A percentile compares a stretch with the other conserved stretches of the same genome.
phyloP scores from a whole-genome alignment of 2,113 vertebrate species.

The Periophthalmus modestus region DNA sequence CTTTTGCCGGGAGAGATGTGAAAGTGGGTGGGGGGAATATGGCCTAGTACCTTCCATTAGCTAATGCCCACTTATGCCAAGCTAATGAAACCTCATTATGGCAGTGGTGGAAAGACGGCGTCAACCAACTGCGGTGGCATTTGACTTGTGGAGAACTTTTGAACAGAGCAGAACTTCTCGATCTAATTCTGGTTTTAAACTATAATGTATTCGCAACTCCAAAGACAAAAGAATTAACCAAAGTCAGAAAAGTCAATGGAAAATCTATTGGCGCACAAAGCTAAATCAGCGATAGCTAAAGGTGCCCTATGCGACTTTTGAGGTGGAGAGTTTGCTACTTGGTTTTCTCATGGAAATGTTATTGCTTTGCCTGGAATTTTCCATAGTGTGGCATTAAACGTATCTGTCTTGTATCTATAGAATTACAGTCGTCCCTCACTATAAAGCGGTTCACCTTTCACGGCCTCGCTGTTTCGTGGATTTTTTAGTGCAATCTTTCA shows the following conservation, averaged over 20 bases:
- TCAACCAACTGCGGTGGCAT: constrained; percentile 18
- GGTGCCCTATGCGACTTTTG: background rate
- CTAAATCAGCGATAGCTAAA: too few species aligned
- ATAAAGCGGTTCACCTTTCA: too few species aligned
- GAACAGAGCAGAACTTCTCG: background rate
- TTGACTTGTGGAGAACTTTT: constrained; percentile 35
- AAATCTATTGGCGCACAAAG: background rate
- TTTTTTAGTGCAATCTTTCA: too few species aligned
- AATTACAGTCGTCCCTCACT: too few species aligned
- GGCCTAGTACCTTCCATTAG: constrained; percentile 74
- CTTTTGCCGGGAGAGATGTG: constrained; percentile 39
- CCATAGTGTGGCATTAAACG: background rate
- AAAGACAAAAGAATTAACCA: background rate
- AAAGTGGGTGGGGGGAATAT: constrained; percentile 58
- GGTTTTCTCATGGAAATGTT: background rate
- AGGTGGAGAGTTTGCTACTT: background rate
- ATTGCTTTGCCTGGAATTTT: background rate
- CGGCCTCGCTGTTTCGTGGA: too few species aligned
- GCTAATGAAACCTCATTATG: constrained; percentile 59
- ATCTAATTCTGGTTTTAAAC: background rate
- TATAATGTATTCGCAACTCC: background rate
- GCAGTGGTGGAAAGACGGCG: constrained; percentile 23
- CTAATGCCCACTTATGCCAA: constrained; percentile 77
- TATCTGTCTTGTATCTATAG: too few species aligned
- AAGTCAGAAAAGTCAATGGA: background rate